Evolutionary conservation across 2,113 vertebrate genomes (phyloP).

Genomic region (Podiceps cristatus): DNA sequence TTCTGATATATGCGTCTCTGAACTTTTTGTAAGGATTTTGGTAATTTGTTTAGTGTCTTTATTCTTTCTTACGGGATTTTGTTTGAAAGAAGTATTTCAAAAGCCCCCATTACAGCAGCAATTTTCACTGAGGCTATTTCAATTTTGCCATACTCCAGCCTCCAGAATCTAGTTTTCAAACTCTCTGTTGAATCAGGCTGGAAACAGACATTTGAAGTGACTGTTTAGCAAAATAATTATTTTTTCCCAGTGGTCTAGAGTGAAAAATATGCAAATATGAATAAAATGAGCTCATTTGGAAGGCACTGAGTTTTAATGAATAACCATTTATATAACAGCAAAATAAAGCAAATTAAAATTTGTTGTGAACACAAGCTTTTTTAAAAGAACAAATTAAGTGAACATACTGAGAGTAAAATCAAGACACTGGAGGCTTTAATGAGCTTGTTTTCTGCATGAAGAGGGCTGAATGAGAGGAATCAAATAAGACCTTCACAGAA

Average conservation of each 20-base stretch:
- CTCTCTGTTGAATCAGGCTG: neutral
- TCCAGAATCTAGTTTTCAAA: neutral
- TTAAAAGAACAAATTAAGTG: constrained; percentile 36
- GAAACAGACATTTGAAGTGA: constrained; percentile 5
- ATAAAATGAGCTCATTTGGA: constrained; percentile 34
- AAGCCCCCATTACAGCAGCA: neutral
- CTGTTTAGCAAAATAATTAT: constrained; percentile 12
- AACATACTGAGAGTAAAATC: constrained; percentile 25
- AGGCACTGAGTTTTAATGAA: constrained; percentile 26
- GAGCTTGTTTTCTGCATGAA: neutral
- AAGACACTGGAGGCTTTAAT: constrained; percentile 27
- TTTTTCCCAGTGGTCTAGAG: constrained; percentile 32
- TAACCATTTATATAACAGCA: constrained; percentile 28
- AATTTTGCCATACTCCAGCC: neutral
- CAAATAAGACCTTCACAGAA: neutral
- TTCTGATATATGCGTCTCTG: neutral
- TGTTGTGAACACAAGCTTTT: constrained; percentile 36
- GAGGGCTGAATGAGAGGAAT: neutral
- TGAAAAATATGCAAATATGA: constrained; percentile 52
- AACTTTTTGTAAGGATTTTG: neutral
- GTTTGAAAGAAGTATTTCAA: neutral
- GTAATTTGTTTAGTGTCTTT: neutral
- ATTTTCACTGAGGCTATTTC: neutral
- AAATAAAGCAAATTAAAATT: constrained; percentile 46
- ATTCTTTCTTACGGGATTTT: neutral